Conservation (phyloP, 2,113 vertebrate genomes). For the Aramus guarauna region DNA sequence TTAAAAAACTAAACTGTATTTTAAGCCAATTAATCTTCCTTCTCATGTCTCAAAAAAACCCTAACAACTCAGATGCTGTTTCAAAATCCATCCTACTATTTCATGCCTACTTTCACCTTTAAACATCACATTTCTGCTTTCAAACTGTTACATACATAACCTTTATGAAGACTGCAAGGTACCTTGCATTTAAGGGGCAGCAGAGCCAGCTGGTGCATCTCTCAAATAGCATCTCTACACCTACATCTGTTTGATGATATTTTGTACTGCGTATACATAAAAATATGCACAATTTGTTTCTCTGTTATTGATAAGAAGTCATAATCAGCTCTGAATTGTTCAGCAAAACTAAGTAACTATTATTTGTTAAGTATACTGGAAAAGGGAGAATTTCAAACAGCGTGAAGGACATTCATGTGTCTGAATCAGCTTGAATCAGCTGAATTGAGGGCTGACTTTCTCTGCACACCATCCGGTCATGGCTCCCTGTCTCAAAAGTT, state of each 20-base stretch:
- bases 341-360: background rate
- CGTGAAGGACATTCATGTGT: background rate
- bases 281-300: background rate
- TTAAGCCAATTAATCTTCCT: background rate
- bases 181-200: slow-evolving; percentile 6
- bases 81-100: background rate
- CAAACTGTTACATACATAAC: background rate
- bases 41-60: background rate
- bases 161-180: background rate
- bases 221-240: slow-evolving; percentile 27
- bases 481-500: background rate
- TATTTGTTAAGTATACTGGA: background rate
- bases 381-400: background rate
- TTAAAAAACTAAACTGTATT: background rate
- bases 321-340: background rate
- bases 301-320: background rate
- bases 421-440: background rate
- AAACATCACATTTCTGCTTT: slow-evolving; percentile 28
- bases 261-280: background rate
- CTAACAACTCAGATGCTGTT: background rate
- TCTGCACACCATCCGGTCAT: background rate
- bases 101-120: background rate
- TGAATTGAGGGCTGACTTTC: background rate
- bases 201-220: slow-evolving; percentile 51
- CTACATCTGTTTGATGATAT: slow-evolving; percentile 45